Evolutionary conservation across 1,140 invertebrate species (phyloP), one percentile per base, ranked within the genome.

Genomic region (Colletes gigas): DNA sequence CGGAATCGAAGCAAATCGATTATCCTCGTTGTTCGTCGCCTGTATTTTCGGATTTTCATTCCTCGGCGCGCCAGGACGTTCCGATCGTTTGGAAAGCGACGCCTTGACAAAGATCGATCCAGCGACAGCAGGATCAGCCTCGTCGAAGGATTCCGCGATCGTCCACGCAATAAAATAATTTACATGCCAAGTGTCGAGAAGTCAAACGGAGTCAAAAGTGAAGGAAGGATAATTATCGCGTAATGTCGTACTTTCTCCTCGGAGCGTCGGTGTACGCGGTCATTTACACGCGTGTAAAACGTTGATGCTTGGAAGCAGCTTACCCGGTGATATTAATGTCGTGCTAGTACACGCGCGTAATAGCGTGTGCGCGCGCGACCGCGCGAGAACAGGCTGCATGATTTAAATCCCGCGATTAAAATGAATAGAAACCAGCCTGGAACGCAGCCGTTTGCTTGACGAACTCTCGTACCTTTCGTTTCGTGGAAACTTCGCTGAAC

Each of bases 211-310:
- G 70, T 54, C 83, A 84, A 85, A 84, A 78, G 84, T 65, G 79
- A 81, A 68, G 74, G 70, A 75, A 82, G 67, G 74, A 82, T 86
- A 85, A 86, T 86, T 86, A 85, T 59, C 57, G 80, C 55, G 74
- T 85, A 84, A 86, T 76, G 60, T 52, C 59, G 83, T 68, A 83
- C 83, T 86, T 86, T 86, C 84, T 85, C 83, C 62, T 75, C 52
- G 54, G 50, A 80, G 79, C 80, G 63, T 82, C 65, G 82, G 65
- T 66, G 54, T 71, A 60, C 54, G 69, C 54, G 63, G 52, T 57
- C 77, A 59, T 85, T 85, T 85, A 74, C 74, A 77, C 68, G 62
- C 69, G 71, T 83, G 83, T 84, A 85, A 79, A 85, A 72, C 83
- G 83, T 71, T 81, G 83, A 84, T 84, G 68, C 73, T 81, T 71